A percentile compares a stretch with the other conserved stretches of the same genome.
Evolutionary conservation across 2,797 vertebrate genomes (phyloP).

Genomic region (Dendrocincla tyrannina): DNA sequence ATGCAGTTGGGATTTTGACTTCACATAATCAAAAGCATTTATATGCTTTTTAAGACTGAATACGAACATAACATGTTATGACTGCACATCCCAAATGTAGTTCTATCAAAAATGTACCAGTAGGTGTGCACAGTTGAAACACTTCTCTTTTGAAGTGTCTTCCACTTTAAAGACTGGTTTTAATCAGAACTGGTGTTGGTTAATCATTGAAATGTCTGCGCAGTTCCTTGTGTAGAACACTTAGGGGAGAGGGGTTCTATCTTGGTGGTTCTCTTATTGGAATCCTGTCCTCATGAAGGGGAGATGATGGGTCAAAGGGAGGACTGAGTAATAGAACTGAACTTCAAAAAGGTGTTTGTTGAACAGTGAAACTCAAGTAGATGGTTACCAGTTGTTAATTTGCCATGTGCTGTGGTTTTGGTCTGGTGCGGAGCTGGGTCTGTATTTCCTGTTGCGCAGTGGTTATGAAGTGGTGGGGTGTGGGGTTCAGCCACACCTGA

Average conservation of each 20-base stretch:
- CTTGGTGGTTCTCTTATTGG: background rate
- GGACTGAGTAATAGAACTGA: background rate
- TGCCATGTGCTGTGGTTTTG: background rate
- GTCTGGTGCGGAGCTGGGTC: background rate
- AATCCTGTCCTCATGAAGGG: background rate
- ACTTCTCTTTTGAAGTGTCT: background rate
- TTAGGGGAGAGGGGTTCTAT: background rate
- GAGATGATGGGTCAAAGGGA: background rate
- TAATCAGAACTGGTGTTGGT: background rate
- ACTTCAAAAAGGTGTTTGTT: background rate
- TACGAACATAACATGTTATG: background rate
- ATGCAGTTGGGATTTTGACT: background rate
- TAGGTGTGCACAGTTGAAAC: background rate
- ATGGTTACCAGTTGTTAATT: background rate
- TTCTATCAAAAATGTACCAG: background rate
- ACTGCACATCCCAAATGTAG: background rate
- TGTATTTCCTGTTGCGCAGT: background rate
- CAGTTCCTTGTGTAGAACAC: background rate
- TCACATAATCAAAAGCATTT: slow-evolving; percentile 5
- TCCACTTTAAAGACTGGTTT: background rate
- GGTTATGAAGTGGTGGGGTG: background rate
- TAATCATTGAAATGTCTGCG: background rate
- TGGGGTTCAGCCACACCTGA: background rate
- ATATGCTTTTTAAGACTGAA: background rate
- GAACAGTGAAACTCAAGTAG: background rate